Evolutionary conservation across 2,113 vertebrate genomes (phyloP), one percentile per base, ranked within the genome.

Genomic region (Nanger granti): DNA sequence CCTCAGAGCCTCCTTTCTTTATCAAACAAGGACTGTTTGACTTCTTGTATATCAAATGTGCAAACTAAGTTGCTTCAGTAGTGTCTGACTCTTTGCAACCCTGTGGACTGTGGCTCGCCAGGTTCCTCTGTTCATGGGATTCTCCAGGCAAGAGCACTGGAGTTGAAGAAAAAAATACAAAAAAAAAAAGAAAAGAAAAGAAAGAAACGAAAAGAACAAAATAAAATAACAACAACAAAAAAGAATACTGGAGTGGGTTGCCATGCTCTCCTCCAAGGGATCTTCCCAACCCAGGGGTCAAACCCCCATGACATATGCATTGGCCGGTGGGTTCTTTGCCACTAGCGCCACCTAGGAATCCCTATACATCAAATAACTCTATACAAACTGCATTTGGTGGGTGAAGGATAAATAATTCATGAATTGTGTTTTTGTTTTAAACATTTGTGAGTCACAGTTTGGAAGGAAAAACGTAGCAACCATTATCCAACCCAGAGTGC

Each of bases 341-440:
- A 76, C 69, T 41, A 76, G n/a, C n/a, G 2, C 69, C 22, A 26
- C 69, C 37, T 76, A 37, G 69, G 69, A 76, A 26, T 37, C 37
- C 69, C n/a, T 41, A 13, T 18, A 84, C 20, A 89, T 52, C 62
- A 85, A 34, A 37, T 86, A 90, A 76, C 62, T 83, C 83, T 91
- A 83, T 28, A 31, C 8, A 31, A 80, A 84, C 44, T 89, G 86
- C 41, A 52, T 57, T 87, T 41, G 31, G 94, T 55, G 22, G 41
- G 14, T 91, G 64, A 94, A 87, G 60, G 57, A 57, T 57, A 86
- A 85, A 73, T 60, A 82, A 69, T 20, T 37, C 82, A 49, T 64
- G 52, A 66, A 66, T 88, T 80, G n/a, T 41, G 22, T 84, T 93
- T 64, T 90, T 89, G 94, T 84, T 97, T 92, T 52, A 90, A 93